A percentile compares a stretch with the other conserved stretches of the same genome.
phyloP scores from a whole-genome alignment of 2,888 invertebrate species.

The Pristionchus exspectatus region DNA sequence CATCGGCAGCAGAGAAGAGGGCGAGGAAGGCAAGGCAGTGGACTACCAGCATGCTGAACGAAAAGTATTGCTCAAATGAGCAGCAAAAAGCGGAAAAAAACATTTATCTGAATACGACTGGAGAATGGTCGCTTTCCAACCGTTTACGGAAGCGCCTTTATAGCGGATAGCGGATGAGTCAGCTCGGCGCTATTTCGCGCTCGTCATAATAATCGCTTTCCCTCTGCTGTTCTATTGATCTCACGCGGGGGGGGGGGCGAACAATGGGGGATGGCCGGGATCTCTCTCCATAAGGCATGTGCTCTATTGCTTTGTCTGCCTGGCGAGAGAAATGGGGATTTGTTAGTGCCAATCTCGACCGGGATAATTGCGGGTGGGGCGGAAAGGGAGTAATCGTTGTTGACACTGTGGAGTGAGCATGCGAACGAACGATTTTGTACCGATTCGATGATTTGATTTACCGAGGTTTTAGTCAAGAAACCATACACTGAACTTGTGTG shows the following conservation, averaged over 20 bases:
- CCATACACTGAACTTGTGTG: no score
- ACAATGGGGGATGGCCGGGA: neutral
- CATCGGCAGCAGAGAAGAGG: neutral
- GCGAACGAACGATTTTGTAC: neutral
- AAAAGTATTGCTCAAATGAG: no score
- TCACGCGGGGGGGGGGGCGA: neutral
- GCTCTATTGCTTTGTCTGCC: neutral
- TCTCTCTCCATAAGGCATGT: neutral
- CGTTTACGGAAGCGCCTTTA: neutral
- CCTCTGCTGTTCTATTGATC: conserved; percentile 20
- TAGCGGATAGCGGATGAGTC: neutral
- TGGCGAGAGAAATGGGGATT: neutral
- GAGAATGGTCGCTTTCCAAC: neutral
- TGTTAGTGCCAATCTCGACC: neutral
- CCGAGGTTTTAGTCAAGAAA: neutral
- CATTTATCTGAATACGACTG: no score
- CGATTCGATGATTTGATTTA: conserved; percentile 36
- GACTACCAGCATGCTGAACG: neutral
- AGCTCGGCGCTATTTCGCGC: neutral
- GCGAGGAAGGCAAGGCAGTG: neutral
- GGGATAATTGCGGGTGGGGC: neutral
- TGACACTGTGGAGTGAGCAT: neutral
- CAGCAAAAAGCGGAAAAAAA: neutral
- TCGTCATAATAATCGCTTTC: conserved; percentile 16
- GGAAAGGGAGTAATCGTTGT: neutral